Base-by-base conservation (phyloP, 2,113 vertebrate genomes). In the Hucho hucho region DNA sequence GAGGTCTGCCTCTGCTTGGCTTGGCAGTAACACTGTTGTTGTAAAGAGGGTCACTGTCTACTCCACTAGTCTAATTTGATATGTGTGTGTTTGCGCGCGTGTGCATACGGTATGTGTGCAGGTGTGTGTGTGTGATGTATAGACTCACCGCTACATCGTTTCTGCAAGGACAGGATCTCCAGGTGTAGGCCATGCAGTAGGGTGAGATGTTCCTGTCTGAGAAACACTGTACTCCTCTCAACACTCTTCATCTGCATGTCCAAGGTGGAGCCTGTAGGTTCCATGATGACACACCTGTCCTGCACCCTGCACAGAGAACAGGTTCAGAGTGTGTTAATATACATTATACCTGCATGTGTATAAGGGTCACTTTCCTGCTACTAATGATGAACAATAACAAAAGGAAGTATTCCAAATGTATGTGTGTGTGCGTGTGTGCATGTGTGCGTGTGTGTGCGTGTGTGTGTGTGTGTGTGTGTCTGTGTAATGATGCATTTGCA, bases 161-260 rank as follows among this genome's bases (percentile, higher is more conserved):
- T 98, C 93, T 99, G 97, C 88, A 99, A 77, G 81, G 95, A 95
- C 13, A 98, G 94, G 91, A 99, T 96, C 91, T 99, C 98, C 91
- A 96, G 90, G 89, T 98, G 97, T 83, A 99, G 93, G 82, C 94
- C 96, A 0, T 96, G 95, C 43, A 99, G 94, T 81, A 99, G 77
- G 69, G 95, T 93, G 87, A 96, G 93, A 88, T 99, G 98, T 87
- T 98, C 96, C 87, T 97, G 96, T 76, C 96, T 94, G 78, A 98
- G 93, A 89, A 99, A 99, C 3, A 94, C 84, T 20, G 96, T 89
- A 91, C 96, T 97, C 75, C 97, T 93, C 90, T 98, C 95, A 87
- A 97, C 95, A 0, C 95, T 95, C 92, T 95, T 93, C 69, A 98
- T 92, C 93, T 98, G 98, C 86, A 90, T 94, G 82, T 95, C 92